A percentile compares a stretch with the other conserved stretches of the same genome.
Conservation (phyloP, 2,113 vertebrate genomes). For the Rallus limicola region DNA sequence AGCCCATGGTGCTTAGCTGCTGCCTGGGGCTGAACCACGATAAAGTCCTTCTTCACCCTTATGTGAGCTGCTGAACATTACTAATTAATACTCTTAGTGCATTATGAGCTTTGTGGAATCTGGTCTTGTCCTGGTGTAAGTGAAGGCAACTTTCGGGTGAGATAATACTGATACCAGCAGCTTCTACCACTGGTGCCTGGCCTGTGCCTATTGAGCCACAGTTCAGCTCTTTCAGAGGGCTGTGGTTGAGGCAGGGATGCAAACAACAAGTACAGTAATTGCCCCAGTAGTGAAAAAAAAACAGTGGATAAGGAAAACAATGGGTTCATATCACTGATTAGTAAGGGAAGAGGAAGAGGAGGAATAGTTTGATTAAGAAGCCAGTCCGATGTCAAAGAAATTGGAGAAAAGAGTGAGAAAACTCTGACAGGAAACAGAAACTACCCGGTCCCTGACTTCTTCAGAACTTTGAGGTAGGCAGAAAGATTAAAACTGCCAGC, state of each 20-base stretch:
- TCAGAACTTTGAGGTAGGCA: no score
- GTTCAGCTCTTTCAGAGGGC: not conserved
- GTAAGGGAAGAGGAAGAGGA: not conserved
- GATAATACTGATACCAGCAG: not conserved
- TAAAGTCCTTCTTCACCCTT: not conserved
- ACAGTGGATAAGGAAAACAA: no score
- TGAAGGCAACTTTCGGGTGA: not conserved
- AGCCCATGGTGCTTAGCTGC: no score
- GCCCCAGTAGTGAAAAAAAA: not conserved
- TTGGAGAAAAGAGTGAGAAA: no score
- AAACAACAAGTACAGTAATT: not conserved
- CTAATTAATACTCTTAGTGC: not conserved
- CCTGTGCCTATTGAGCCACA: not conserved
- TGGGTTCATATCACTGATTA: not conserved
- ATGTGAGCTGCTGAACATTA: not conserved
- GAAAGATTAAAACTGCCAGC: no score
- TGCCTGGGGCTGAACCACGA: no score
- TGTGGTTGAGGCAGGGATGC: not conserved
- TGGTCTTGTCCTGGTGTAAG: not conserved
- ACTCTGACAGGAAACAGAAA: no score
- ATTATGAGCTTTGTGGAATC: not conserved
- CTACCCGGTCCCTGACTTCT: no score
- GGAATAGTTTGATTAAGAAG: not conserved
- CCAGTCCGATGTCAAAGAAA: not conserved
- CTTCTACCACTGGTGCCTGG: not conserved